These are phyloP conservation scores for Tupiocoris notatus DNA, from an alignment of 2,888 invertebrate genomes.

Conservation along the genomic window DNA sequence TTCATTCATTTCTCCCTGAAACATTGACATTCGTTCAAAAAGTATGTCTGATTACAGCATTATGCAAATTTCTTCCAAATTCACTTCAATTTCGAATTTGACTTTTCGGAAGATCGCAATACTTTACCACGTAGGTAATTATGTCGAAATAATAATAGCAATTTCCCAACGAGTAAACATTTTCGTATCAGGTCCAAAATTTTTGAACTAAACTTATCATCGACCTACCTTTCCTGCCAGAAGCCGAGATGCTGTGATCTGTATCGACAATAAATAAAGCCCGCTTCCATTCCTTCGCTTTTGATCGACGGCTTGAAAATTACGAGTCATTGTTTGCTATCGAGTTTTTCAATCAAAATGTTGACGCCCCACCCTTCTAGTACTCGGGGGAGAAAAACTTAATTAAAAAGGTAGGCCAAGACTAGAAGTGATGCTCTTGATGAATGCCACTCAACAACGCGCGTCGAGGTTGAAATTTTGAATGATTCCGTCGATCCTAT, in stretches of 20 bases:
- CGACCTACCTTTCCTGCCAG: neutral
- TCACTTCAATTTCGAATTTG: too few species aligned
- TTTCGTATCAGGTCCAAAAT: too few species aligned
- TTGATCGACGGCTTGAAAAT: slow-evolving; percentile 7
- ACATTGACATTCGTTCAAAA: too few species aligned
- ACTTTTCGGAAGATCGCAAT: too few species aligned
- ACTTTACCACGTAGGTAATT: too few species aligned
- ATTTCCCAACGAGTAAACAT: too few species aligned
- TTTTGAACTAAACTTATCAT: too few species aligned
- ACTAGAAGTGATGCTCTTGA: neutral
- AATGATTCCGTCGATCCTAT: slow-evolving; percentile 26
- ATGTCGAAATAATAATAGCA: too few species aligned
- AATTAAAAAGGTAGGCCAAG: slow-evolving; percentile 5
- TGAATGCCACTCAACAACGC: slow-evolving; percentile 23
- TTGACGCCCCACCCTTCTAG: slow-evolving; percentile 19
- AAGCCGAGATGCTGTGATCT: neutral
- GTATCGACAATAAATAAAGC: neutral
- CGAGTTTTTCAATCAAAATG: slow-evolving; percentile 30
- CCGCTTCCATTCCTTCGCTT: neutral
- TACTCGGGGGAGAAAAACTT: slow-evolving; percentile 13
- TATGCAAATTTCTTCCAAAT: too few species aligned
- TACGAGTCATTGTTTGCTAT: slow-evolving; percentile 34
- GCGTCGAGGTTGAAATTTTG: neutral
- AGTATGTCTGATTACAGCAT: too few species aligned
- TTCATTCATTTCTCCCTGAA: too few species aligned